Evolutionary conservation across 2,113 vertebrate species (phyloP), one percentile per base, ranked within the genome.

Genomic region (Puffinus mauretanicus): DNA sequence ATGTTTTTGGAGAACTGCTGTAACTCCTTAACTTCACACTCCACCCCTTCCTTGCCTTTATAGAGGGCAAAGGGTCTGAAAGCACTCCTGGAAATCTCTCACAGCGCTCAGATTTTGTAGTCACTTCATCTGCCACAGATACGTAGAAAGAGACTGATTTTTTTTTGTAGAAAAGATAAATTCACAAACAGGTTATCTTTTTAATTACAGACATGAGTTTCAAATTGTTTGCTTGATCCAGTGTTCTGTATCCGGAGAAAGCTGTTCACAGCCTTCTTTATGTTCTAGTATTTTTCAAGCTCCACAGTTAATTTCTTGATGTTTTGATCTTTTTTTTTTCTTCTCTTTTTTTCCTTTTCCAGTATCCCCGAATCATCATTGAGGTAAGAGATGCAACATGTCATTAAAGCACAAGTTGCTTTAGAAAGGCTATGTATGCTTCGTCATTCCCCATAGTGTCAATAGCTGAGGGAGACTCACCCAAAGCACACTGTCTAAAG

Each of bases 321-420:
- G 9, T 69, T 82, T 67, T 86, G 61, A 66, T n/a, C 1, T 67
- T 79, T 47, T 83, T 40, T 40, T 40, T 40, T 40, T 40, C 4
- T 19, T 70, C 38, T 32, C 4, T 93, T 78, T 86, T 79, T 76
- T 46, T 17, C 34, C 27, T 88, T 27, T 66, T 96, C 71, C 85
- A 98, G 97, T 98, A 97, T 85, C 94, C 93, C 17, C 60, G 17
- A 80, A 96, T 98, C 81, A 5, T 9, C 49, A 42, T 98, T 47
- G 62, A 91, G 97, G 97, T 98, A 97, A 97, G 96, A 89, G 11
- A 70, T 30, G 34, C 49, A 61, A 8, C 20, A 13, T 11, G 6
- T 60, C 34, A 38, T 69, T 61, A 51, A 69, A 94, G 6, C 16
- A 57, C 30, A 57, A 46, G 8, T 38, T 92, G 10, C 16, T 85